phyloP scores from a whole-genome alignment of 2,113 vertebrate genomes.

The Pollimyrus isidori region DNA sequence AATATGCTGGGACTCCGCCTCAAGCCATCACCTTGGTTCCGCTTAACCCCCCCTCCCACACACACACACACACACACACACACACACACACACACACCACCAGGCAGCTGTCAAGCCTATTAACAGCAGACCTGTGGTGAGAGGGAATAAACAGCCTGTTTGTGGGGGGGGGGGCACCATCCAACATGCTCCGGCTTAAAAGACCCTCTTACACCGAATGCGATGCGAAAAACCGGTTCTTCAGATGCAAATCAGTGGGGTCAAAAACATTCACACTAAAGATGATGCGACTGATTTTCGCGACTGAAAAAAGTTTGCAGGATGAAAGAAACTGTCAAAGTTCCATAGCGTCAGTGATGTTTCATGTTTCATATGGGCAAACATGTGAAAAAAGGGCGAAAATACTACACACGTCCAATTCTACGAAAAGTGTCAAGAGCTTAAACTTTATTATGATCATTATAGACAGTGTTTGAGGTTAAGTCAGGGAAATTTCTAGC shows the following conservation, averaged over 20 bases:
- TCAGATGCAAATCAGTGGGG: not conserved
- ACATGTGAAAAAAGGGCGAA: not conserved
- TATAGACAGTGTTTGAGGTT: not conserved
- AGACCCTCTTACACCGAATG: not conserved
- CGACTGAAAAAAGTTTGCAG: not conserved
- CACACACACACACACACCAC: no score
- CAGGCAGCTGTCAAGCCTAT: not conserved
- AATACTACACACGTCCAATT: not conserved
- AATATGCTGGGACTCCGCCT: not conserved
- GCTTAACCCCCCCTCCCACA: not conserved
- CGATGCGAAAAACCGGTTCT: not conserved
- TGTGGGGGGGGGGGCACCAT: not conserved
- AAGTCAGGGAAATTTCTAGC: no score
- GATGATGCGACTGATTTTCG: not conserved
- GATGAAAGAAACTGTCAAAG: not conserved
- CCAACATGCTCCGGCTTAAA: not conserved
- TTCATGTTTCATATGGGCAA: not conserved
- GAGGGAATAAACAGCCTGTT: not conserved
- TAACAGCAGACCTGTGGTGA: not conserved
- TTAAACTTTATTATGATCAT: not conserved
- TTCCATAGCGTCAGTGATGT: not conserved
- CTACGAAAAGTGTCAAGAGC: not conserved
- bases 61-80: no score
- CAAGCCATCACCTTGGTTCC: not conserved
- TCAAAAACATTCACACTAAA: not conserved